Evolutionary conservation across 2,797 vertebrate genomes (phyloP).

Genomic region (Labroides dimidiatus): DNA sequence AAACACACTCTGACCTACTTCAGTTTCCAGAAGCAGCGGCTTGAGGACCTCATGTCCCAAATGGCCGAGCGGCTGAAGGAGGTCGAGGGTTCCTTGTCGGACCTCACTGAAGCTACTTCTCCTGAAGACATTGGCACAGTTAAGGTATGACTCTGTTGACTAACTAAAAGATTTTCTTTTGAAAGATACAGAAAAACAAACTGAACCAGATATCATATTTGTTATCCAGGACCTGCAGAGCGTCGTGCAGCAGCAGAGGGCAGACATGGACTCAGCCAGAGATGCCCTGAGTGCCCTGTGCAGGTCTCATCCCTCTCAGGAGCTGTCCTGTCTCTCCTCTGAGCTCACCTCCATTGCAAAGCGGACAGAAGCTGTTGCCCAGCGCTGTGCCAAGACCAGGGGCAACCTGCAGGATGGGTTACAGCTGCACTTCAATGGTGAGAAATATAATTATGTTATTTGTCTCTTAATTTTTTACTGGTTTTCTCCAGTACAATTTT

Average conservation of each 20-base stretch:
- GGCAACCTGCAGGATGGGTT: constrained; percentile 89
- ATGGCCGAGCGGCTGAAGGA: constrained; percentile 84
- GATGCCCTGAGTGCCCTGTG: constrained; percentile 91
- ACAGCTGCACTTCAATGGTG: constrained; percentile 90
- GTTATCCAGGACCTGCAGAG: constrained; percentile 86
- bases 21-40: constrained; percentile 86
- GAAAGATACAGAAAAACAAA: no score
- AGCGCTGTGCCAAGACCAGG: constrained; percentile 86
- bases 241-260: constrained; percentile 89
- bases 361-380: constrained; percentile 89
- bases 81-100: constrained; percentile 85
- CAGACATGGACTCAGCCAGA: constrained; percentile 85
- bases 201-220: no score
- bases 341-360: constrained; percentile 89
- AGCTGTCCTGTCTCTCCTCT: constrained; percentile 87
- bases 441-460: constrained; percentile 37
- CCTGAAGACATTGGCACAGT: constrained; percentile 88
- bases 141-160: constrained; percentile 81
- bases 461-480: background rate
- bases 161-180: background rate
- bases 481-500: background rate
- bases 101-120: constrained; percentile 79
- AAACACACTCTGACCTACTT: constrained; percentile 91
- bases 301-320: constrained; percentile 89
- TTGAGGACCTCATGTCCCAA: constrained; percentile 89